Evolutionary conservation across 2,113 vertebrate genomes (phyloP).

Genomic region (Datnioides undecimradiatus): DNA sequence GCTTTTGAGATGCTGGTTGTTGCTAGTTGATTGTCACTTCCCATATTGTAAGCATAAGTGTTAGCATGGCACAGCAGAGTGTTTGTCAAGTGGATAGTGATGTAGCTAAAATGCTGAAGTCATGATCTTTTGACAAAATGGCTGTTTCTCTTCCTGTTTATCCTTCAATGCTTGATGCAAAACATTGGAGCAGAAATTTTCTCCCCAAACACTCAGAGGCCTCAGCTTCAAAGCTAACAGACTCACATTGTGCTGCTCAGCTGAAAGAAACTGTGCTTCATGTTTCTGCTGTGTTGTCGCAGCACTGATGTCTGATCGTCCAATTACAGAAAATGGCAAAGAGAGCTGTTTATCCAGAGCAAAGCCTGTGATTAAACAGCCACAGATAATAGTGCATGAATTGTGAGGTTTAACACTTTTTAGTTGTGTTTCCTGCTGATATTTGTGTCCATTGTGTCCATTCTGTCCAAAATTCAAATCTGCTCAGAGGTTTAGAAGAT

Average conservation of each 20-base stretch:
- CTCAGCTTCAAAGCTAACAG: conserved; percentile 12
- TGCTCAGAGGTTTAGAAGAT: conserved; percentile 42
- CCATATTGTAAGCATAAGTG: neutral
- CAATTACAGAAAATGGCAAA: conserved; percentile 61
- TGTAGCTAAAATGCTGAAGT: neutral
- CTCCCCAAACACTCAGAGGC: conserved; percentile 37
- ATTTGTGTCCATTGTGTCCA: conserved; percentile 33
- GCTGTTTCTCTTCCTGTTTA: neutral
- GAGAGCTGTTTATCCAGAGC: conserved; percentile 44
- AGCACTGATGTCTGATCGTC: conserved; percentile 39
- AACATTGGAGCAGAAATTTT: conserved; percentile 14
- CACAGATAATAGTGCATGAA: conserved; percentile 20
- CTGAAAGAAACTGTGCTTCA: conserved; percentile 31
- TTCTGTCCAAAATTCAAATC: conserved; percentile 27
- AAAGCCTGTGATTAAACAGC: conserved; percentile 47
- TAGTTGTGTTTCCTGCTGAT: conserved; percentile 24
- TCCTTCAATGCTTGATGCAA: neutral
- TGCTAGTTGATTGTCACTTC: too few relatives aligned
- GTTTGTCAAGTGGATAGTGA: neutral
- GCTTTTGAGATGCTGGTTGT: neutral
- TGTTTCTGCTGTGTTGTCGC: conserved; percentile 46
- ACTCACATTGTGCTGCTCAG: conserved; percentile 34
- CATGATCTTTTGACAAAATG: neutral
- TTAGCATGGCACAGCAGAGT: neutral
- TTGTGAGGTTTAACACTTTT: conserved; percentile 10